A percentile compares a stretch with the other conserved stretches of the same genome.
Conservation (phyloP, 2,113 vertebrate genomes). For the Hippoglossus stenolepis region DNA sequence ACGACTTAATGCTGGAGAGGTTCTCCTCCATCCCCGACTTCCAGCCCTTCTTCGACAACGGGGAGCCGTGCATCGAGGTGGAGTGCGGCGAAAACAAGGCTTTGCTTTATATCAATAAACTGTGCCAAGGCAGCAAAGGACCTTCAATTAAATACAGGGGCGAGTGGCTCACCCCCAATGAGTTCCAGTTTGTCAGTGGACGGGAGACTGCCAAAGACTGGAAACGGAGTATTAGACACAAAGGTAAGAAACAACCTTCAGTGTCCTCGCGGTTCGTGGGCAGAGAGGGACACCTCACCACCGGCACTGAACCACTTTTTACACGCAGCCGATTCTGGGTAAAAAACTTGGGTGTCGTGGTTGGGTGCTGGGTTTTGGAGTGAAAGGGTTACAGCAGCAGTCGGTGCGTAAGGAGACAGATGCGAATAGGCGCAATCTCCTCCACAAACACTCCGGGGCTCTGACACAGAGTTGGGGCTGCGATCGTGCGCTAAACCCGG, state of each 20-base stretch:
- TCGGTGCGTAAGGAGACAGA: constrained; percentile 70
- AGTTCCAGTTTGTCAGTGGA: constrained; percentile 99
- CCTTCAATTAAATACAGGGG: constrained; percentile 97
- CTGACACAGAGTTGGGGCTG: constrained; percentile 59
- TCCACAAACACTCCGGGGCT: constrained; percentile 50
- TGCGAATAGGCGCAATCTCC: constrained; percentile 60
- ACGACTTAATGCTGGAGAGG: constrained; percentile 93
- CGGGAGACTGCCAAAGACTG: constrained; percentile 98
- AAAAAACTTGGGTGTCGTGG: constrained; percentile 47
- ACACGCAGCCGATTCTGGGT: constrained; percentile 13
- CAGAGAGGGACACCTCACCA: not conserved
- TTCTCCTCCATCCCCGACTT: constrained; percentile 94
- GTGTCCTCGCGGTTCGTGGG: not conserved
- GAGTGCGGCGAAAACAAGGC: constrained; percentile 98
- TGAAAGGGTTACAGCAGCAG: constrained; percentile 81
- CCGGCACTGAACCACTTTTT: constrained; percentile 31
- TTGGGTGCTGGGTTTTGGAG: constrained; percentile 64
- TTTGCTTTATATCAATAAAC: constrained; percentile 95
- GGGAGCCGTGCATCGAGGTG: constrained; percentile 98
- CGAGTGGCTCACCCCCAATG: constrained; percentile 98
- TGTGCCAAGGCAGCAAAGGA: constrained; percentile 98
- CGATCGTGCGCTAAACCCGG: constrained; percentile 37
- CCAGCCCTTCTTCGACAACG: constrained; percentile 95
- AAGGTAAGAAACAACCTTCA: constrained; percentile 84
- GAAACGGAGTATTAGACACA: constrained; percentile 98